Evolutionary conservation across 2,797 vertebrate genomes (phyloP).

Genomic region (Alosa sapidissima): DNA sequence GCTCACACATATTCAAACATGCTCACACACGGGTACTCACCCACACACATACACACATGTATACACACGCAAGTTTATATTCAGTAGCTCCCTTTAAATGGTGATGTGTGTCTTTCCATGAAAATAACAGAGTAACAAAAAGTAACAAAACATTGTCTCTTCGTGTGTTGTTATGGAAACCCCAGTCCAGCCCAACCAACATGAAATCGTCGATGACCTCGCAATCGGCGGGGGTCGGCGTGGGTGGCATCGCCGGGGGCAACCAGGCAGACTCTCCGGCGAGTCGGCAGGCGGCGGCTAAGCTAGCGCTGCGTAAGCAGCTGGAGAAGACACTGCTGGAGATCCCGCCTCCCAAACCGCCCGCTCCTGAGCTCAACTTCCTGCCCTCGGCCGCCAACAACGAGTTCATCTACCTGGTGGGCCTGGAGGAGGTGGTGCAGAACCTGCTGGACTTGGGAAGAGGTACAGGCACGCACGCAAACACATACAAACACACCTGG

Average conservation of each 20-base stretch:
- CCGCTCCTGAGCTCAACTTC: constrained; percentile 89
- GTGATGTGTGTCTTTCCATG: neutral
- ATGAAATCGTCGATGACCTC: constrained; percentile 77
- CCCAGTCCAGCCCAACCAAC: constrained; percentile 77
- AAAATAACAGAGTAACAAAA: neutral
- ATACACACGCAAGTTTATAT: no score
- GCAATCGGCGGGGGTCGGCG: constrained; percentile 65
- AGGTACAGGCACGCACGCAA: constrained; percentile 60
- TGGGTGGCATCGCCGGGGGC: constrained; percentile 63
- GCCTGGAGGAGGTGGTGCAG: constrained; percentile 95
- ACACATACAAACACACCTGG: neutral
- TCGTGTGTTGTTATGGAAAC: neutral
- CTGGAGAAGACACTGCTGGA: constrained; percentile 95
- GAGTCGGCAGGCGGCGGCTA: constrained; percentile 90
- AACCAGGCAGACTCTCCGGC: constrained; percentile 82
- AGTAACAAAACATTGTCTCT: neutral
- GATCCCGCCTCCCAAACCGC: constrained; percentile 93
- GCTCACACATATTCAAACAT: no score
- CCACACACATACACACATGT: no score
- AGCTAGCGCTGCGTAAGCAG: constrained; percentile 92
- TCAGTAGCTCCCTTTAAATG: no score
- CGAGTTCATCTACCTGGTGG: constrained; percentile 96
- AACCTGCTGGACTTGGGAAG: constrained; percentile 90
- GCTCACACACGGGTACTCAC: no score
- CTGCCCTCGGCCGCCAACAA: constrained; percentile 95